These are phyloP conservation scores for Gadus chalcogrammus DNA, from an alignment of 2,113 vertebrate species.

Conservation along the genomic window DNA sequence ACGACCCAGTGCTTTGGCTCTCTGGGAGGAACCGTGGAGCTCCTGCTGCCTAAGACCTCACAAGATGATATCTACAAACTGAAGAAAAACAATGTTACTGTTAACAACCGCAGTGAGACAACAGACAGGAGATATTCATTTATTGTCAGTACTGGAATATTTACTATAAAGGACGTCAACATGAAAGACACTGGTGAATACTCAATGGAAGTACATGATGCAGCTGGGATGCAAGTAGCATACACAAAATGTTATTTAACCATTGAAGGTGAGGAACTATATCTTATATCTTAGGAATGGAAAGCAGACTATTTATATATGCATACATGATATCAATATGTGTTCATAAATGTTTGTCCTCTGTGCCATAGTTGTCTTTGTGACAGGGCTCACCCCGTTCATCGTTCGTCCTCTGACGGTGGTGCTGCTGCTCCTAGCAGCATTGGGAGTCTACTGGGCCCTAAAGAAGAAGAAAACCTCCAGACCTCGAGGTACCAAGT, in stretches of 20 bases:
- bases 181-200: constrained; percentile 23
- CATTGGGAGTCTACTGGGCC: constrained; percentile 4
- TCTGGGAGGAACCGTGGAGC: constrained; percentile 45
- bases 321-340: too few relatives aligned
- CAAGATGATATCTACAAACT: fast-evolving
- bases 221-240: fast-evolving
- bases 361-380: too few relatives aligned
- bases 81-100: fast-evolving
- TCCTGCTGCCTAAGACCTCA: constrained; percentile 17
- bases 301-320: too few relatives aligned
- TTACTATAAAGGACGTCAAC: too few relatives aligned
- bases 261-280: constrained; percentile 47
- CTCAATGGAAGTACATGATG: fast-evolving
- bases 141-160: not conserved
- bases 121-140: not conserved
- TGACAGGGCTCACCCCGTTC: too few relatives aligned
- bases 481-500: not conserved
- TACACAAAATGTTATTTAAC: not conserved
- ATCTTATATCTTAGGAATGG: constrained; percentile 8
- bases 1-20: constrained; percentile 46
- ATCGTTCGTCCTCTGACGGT: constrained; percentile 24
- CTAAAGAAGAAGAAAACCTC: constrained; percentile 21
- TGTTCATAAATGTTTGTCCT: not conserved
- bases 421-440: constrained; percentile 27
- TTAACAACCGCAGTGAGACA: fast-evolving